phyloP scores from a whole-genome alignment of 1,140 invertebrate species.

The Agraylea sexmaculata region DNA sequence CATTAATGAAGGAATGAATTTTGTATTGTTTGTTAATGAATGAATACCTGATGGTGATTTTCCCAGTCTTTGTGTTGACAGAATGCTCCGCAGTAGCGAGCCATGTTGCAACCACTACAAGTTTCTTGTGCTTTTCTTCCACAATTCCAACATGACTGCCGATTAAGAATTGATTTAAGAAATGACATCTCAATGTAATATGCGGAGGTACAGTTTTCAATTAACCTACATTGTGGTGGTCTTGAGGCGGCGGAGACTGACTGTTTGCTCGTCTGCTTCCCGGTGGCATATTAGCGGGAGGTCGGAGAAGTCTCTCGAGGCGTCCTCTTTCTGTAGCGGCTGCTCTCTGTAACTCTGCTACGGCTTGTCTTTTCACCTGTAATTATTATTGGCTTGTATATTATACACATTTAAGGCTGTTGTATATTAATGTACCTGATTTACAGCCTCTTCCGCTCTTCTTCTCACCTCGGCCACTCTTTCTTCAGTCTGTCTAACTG shows the following conservation, averaged over 20 bases:
- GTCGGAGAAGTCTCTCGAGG: slow-evolving; percentile 48
- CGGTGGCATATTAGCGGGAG: too few relatives aligned
- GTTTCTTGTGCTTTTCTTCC: slow-evolving; percentile 89
- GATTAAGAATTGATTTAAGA: too few relatives aligned
- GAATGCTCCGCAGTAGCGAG: slow-evolving; percentile 87
- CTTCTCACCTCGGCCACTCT: slow-evolving; percentile 76
- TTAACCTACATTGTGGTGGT: slow-evolving; percentile 29
- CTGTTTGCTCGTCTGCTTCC: slow-evolving; percentile 24
- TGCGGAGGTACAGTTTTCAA: background rate
- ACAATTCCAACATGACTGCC: slow-evolving; percentile 92
- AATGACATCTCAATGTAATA: slow-evolving; percentile 10
- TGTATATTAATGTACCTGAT: slow-evolving; percentile 36
- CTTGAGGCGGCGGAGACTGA: slow-evolving; percentile 25
- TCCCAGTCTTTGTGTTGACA: slow-evolving; percentile 97
- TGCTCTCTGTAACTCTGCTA: slow-evolving; percentile 81
- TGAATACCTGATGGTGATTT: slow-evolving; percentile 43
- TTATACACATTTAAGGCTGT: background rate
- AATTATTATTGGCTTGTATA: background rate
- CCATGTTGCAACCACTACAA: slow-evolving; percentile 87
- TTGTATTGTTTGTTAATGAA: too few relatives aligned
- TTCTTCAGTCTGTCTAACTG: slow-evolving; percentile 77
- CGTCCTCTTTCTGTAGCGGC: slow-evolving; percentile 62
- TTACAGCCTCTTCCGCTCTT: slow-evolving; percentile 67
- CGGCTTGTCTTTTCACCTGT: slow-evolving; percentile 82
- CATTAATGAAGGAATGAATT: too few relatives aligned